phyloP scores from a whole-genome alignment of 2,113 vertebrate genomes.

The Megaceryle torquata region DNA sequence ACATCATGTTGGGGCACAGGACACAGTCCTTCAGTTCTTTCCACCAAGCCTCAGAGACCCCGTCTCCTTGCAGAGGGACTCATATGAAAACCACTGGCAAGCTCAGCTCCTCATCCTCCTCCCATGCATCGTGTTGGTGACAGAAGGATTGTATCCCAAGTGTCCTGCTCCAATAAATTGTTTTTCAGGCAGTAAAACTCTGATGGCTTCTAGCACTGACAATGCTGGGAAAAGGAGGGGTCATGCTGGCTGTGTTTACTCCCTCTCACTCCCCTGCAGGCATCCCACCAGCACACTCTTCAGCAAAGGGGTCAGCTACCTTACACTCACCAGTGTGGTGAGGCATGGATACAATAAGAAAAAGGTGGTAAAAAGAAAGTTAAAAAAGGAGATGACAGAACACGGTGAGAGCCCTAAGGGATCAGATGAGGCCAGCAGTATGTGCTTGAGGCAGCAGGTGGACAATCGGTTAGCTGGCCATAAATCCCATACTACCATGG shows the following conservation, averaged over 20 bases:
- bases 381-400: neutral
- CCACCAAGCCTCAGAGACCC: neutral
- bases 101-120: neutral
- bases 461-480: neutral
- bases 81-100: accelerated
- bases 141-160: neutral
- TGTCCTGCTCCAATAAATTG: neutral
- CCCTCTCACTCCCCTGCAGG: accelerated
- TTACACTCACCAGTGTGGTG: accelerated
- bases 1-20: accelerated
- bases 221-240: accelerated
- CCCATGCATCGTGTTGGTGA: accelerated
- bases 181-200: neutral
- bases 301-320: neutral
- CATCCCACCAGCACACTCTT: neutral
- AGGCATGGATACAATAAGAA: neutral
- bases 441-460: neutral
- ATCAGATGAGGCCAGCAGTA: neutral
- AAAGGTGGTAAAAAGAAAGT: neutral
- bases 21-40: neutral
- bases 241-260: neutral
- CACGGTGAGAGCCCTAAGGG: neutral
- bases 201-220: neutral
- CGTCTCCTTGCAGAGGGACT: neutral
- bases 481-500: accelerated